phyloP scores from a whole-genome alignment of 2,113 vertebrate species.

The Oreotrochilus melanogaster region DNA sequence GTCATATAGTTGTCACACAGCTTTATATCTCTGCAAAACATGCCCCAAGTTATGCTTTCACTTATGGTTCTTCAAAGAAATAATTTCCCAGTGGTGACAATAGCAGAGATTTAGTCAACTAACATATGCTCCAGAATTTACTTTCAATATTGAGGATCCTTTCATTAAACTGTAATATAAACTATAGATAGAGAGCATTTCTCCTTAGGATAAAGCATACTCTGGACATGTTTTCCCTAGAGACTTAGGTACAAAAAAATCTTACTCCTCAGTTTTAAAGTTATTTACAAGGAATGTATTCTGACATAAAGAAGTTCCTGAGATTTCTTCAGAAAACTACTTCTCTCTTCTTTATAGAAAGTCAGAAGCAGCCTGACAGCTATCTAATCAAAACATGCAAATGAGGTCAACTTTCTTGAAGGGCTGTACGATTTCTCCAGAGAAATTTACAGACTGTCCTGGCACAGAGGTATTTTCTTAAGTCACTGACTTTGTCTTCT shows the following conservation, averaged over 20 bases:
- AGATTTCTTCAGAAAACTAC: not conserved
- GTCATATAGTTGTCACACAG: not conserved
- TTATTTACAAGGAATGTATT: not conserved
- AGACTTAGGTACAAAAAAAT: not conserved
- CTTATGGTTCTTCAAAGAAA: not conserved
- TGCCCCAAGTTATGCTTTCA: slow-evolving; percentile 32
- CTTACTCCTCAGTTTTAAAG: not conserved
- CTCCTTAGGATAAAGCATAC: not conserved
- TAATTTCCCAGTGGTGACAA: not conserved
- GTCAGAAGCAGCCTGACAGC: slow-evolving; percentile 61
- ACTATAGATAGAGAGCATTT: not conserved
- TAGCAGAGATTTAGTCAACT: slow-evolving; percentile 15
- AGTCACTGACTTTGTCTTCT: slow-evolving; percentile 37
- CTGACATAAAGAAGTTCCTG: not conserved
- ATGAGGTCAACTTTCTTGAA: slow-evolving; percentile 80
- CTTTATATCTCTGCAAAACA: not conserved
- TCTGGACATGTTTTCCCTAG: not conserved
- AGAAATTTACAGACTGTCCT: slow-evolving; percentile 73
- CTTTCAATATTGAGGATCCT: not conserved
- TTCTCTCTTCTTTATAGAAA: slow-evolving; percentile 16
- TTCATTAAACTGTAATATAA: not conserved
- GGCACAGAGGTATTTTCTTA: slow-evolving; percentile 55
- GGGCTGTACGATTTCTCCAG: slow-evolving; percentile 76
- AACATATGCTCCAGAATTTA: slow-evolving; percentile 46
- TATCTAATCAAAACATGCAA: slow-evolving; percentile 82